Evolutionary conservation across 2,888 invertebrate genomes (phyloP).

Genomic region (Caenorhabditis afra): DNA sequence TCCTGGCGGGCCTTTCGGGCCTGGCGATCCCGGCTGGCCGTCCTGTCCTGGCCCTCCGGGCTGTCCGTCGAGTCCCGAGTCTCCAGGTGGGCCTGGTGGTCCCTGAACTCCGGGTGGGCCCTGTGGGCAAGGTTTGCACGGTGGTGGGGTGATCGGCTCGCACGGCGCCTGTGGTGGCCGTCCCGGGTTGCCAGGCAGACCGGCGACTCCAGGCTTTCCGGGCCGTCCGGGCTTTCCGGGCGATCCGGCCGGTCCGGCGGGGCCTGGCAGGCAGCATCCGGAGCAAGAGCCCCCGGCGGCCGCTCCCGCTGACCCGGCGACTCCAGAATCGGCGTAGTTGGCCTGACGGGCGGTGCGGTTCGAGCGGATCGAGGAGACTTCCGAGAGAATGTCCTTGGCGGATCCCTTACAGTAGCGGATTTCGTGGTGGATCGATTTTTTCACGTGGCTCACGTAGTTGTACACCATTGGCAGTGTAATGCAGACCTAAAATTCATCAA

Average conservation of each 20-base stretch:
- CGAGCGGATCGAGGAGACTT: constrained; percentile 60
- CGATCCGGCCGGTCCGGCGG: constrained; percentile 64
- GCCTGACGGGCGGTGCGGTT: constrained; percentile 74
- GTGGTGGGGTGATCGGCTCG: constrained; percentile 78
- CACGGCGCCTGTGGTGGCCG: constrained; percentile 69
- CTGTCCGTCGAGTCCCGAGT: constrained; percentile 60
- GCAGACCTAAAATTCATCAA: constrained; percentile 46
- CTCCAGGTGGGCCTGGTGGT: constrained; percentile 67
- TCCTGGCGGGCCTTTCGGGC: constrained; percentile 63
- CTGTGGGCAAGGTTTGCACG: constrained; percentile 76
- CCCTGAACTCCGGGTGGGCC: constrained; percentile 69
- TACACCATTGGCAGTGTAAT: constrained; percentile 79
- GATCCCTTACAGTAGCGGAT: constrained; percentile 78
- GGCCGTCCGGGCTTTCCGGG: constrained; percentile 68
- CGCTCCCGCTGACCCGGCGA: constrained; percentile 26
- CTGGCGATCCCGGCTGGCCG: constrained; percentile 68
- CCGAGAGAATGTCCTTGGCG: constrained; percentile 77
- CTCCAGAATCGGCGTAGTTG: constrained; percentile 40
- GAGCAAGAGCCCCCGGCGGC: constrained; percentile 51
- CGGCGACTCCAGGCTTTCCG: constrained; percentile 64
- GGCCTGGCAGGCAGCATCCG: constrained; percentile 71
- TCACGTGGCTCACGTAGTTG: constrained; percentile 78
- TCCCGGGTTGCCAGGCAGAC: constrained; percentile 61
- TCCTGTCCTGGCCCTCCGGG: constrained; percentile 65
- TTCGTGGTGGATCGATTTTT: constrained; percentile 76